Base-by-base conservation (phyloP, 2,888 invertebrate species). In the Fabriciana adippe region DNA sequence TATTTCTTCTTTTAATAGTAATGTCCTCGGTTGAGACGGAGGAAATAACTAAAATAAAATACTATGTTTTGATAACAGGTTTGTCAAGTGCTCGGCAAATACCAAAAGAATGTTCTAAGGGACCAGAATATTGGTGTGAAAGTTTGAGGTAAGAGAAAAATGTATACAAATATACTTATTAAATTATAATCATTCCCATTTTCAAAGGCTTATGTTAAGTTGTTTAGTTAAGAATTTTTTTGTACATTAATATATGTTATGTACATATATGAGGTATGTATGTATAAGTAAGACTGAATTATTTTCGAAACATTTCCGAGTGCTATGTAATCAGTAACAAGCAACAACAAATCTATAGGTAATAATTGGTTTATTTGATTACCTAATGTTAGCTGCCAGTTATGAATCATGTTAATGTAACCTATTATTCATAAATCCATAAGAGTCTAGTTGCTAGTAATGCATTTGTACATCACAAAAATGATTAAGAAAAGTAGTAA, bases 41-140 rank as follows among this genome's bases (percentile, higher is more conserved):
- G 8, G 11, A 41, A 1, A 41, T 41, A 35, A 18, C 15, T 59
- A 57, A 35, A 26, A 31, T 15, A 6, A 53, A 18, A 56, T 48
- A 26, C 57, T 62, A 51, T 48, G 16, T 55, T 72, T 76, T 82
- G 80, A 73, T 76, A 70, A 26, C 85, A 92, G 92, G 82, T 86
- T 81, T 87, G 78, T 84, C 90, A 68, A 81, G 77, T 59, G 91
- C 90, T 18, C 85, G 89, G 74, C 89, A 89, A 79, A 74, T 85
- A 68, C 90, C 92, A 65, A 87, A 88, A 78, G 90, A 90, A 84
- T 92, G 92, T 74, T 75, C 84, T 31, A 87, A 88, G 68, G 92
- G 92, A 14, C 92, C 92, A 1, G 76, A 79, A 63, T 85, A 86
- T 75, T 92, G 92, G 92, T 92, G 92, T 78, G 78, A 84, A 73